phyloP scores from a whole-genome alignment of 2,113 vertebrate species.

The Nerophis lumbriciformis region DNA sequence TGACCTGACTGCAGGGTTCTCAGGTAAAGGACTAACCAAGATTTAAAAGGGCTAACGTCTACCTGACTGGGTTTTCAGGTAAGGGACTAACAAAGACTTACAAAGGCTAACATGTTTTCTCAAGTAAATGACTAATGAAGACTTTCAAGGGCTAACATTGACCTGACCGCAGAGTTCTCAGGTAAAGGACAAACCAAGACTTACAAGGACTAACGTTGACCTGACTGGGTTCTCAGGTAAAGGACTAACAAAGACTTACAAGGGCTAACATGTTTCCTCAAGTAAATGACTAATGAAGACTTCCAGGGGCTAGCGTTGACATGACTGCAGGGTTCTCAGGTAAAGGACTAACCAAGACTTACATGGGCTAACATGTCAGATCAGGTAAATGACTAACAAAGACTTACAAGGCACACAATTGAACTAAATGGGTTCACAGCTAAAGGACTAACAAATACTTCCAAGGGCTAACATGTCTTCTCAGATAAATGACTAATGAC shows the following conservation, averaged over 20 bases:
- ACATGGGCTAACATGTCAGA: neutral
- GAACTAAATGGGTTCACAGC: constrained; percentile 4
- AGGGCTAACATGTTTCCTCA: neutral
- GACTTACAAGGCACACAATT: neutral
- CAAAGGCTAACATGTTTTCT: too few relatives aligned
- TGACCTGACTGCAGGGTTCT: constrained; percentile 9
- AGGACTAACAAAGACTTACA: constrained; percentile 11
- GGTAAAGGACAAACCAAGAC: too few relatives aligned
- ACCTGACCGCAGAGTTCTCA: constrained; percentile 77
- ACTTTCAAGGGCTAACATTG: constrained; percentile 64
- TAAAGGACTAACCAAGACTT: constrained; percentile 28
- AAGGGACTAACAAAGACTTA: neutral
- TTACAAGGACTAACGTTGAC: too few relatives aligned
- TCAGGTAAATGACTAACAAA: constrained; percentile 12
- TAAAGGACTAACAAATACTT: constrained; percentile 11
- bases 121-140: neutral
- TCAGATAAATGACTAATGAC: too few relatives aligned
- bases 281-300: constrained; percentile 14
- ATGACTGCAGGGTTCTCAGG: constrained; percentile 90
- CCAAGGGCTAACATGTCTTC: too few relatives aligned
- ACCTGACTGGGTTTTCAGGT: constrained; percentile 89
- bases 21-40: neutral
- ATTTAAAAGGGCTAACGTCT: constrained; percentile 61
- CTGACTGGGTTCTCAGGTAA: constrained; percentile 2
- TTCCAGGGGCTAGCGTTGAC: constrained; percentile 50